Evolutionary conservation across 2,888 invertebrate genomes (phyloP).

Genomic region (Sminthurinus aureus): DNA sequence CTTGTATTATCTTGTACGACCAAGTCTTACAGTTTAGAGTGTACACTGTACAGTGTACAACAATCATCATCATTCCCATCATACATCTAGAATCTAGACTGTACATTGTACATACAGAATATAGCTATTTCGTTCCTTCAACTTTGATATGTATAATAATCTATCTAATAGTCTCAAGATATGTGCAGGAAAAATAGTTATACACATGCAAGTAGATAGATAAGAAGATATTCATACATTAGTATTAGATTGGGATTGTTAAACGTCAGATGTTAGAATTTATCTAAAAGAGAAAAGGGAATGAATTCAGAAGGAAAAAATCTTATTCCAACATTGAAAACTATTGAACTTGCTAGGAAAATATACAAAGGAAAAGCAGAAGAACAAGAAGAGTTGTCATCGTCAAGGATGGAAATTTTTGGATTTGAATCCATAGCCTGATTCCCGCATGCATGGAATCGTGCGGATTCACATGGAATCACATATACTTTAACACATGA

Average conservation of each 20-base stretch:
- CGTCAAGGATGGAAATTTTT: no score
- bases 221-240: slow-evolving; percentile 19
- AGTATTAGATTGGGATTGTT: slow-evolving; percentile 24
- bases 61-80: no score
- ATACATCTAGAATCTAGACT: no score
- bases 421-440: no score
- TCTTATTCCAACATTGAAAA: background rate
- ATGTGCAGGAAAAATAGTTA: background rate
- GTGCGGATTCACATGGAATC: no score
- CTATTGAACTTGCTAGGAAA: background rate
- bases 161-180: background rate
- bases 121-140: background rate
- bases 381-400: background rate
- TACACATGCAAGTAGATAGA: background rate
- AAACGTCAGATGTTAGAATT: slow-evolving; percentile 4
- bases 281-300: background rate
- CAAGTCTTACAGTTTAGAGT: background rate
- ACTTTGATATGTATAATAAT: background rate
- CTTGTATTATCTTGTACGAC: background rate
- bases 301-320: background rate
- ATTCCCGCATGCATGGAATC: no score
- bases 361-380: background rate
- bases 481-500: no score
- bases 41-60: background rate
- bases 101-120: no score